Percentiles rank a stretch among this genome's conserved stretches.
Evolutionary conservation across 2,113 vertebrate genomes (phyloP).

Genomic region (Callaeas wilsoni): DNA sequence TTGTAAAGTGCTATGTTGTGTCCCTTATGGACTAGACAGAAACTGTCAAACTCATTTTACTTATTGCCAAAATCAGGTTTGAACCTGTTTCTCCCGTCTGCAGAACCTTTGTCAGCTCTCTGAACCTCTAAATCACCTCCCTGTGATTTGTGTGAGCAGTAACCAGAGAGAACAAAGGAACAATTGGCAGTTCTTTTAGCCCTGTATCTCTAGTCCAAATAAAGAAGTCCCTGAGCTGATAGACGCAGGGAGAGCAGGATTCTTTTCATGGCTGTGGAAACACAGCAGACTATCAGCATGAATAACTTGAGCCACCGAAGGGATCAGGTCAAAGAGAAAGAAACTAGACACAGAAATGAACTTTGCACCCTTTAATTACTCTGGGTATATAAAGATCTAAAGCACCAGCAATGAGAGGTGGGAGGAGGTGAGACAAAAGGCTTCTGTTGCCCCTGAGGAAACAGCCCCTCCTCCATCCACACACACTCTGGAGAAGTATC

Average conservation of each 20-base stretch:
- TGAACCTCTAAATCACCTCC: background rate
- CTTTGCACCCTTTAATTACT: constrained; percentile 23
- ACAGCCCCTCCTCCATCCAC: background rate
- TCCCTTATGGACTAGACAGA: background rate
- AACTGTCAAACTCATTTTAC: background rate
- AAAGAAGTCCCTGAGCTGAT: constrained; percentile 1
- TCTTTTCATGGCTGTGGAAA: background rate
- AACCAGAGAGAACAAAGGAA: constrained; percentile 5
- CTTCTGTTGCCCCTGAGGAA: background rate
- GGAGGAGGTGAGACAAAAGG: background rate
- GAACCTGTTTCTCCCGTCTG: background rate
- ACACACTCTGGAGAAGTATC: background rate
- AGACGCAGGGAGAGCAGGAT: constrained; percentile 25
- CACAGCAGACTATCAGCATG: background rate
- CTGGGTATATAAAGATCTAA: background rate
- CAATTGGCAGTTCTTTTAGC: background rate
- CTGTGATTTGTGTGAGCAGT: background rate
- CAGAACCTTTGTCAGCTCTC: background rate
- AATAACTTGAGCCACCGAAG: background rate
- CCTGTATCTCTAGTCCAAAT: background rate
- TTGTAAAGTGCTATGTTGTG: background rate
- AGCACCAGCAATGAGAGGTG: background rate
- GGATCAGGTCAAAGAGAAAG: background rate
- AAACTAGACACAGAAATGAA: background rate
- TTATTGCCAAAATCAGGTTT: background rate